These are phyloP conservation scores for Hirtodrosophila histrioides DNA, from an alignment of 2,888 invertebrate species.

Conservation along the genomic window DNA sequence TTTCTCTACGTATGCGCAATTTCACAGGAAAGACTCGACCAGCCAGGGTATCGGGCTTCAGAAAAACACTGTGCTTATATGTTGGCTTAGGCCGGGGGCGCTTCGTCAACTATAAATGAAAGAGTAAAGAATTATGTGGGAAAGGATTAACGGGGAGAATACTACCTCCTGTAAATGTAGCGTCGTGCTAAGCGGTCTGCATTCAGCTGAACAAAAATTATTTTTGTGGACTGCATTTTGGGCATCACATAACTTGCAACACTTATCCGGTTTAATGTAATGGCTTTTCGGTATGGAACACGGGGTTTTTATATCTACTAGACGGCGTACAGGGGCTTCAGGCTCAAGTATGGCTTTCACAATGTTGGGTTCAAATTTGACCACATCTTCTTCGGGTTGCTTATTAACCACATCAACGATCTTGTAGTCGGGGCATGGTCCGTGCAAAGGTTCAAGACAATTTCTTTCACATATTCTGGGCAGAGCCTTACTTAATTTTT, in stretches of 20 bases:
- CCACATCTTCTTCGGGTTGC: no score
- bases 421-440: slow-evolving; percentile 45
- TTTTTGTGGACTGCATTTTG: slow-evolving; percentile 23
- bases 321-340: slow-evolving; percentile 26
- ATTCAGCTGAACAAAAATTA: slow-evolving; percentile 49
- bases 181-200: slow-evolving; percentile 46
- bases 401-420: neutral
- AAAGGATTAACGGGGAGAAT: no score
- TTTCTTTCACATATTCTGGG: slow-evolving; percentile 4
- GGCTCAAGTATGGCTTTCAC: slow-evolving; percentile 28
- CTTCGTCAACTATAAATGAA: slow-evolving; percentile 28
- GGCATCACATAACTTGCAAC: slow-evolving; percentile 43
- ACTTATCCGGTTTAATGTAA: neutral
- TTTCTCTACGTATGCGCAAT: slow-evolving; percentile 50
- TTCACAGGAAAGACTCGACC: slow-evolving; percentile 61
- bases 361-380: neutral
- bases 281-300: slow-evolving; percentile 16
- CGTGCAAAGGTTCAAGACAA: slow-evolving; percentile 46
- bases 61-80: slow-evolving; percentile 43
- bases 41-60: slow-evolving; percentile 49
- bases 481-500: slow-evolving; percentile 1
- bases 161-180: slow-evolving; percentile 60
- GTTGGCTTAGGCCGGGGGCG: slow-evolving; percentile 53
- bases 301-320: slow-evolving; percentile 32
- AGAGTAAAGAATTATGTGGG: neutral